Evolutionary conservation across 1,140 invertebrate genomes (phyloP).

Genomic region (Venustaconcha ellipsiformis): DNA sequence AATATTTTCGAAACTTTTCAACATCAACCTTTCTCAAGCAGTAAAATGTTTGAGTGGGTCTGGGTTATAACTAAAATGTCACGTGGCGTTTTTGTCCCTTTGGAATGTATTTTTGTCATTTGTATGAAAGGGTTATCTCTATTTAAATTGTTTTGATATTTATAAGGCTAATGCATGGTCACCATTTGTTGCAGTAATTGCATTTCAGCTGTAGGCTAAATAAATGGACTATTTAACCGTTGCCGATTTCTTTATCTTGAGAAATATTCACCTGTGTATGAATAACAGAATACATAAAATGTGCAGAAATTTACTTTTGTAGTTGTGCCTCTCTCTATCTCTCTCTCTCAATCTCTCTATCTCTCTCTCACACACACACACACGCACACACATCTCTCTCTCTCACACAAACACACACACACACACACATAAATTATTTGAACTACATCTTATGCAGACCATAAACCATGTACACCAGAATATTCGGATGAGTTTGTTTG

Average conservation of each 20-base stretch:
- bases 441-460: neutral
- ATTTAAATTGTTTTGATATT: neutral
- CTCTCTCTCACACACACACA: neutral
- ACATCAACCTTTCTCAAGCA: neutral
- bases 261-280: neutral
- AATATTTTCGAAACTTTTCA: neutral
- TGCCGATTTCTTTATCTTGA: neutral
- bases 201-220: neutral
- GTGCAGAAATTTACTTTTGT: no score
- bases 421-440: neutral
- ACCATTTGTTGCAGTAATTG: neutral
- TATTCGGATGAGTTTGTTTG: neutral
- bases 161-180: neutral
- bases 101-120: no score
- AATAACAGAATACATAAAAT: no score
- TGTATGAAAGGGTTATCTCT: no score
- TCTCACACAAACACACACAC: neutral
- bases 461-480: neutral
- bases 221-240: neutral
- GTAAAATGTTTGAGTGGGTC: neutral
- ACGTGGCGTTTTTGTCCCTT: neutral
- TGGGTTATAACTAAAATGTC: neutral
- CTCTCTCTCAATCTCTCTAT: neutral
- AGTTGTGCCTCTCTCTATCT: neutral
- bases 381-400: no score